Evolutionary conservation across 2,888 invertebrate genomes (phyloP).

Genomic region (Heliconius ethilla): DNA sequence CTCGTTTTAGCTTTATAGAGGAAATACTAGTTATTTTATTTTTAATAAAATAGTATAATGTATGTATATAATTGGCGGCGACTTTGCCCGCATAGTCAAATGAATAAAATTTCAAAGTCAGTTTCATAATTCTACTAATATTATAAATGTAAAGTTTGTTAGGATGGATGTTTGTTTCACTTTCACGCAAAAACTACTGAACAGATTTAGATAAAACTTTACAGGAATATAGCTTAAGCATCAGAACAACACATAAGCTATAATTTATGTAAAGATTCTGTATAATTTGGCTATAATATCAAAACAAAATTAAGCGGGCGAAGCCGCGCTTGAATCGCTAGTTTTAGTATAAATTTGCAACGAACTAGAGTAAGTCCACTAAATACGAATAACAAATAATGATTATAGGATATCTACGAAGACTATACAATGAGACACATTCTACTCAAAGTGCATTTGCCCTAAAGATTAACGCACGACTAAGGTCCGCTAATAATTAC

Average conservation of each 20-base stretch:
- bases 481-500: neutral
- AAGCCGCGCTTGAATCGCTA: too few relatives aligned
- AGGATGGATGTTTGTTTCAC: too few relatives aligned
- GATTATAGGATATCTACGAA: slow-evolving; percentile 61
- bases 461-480: neutral
- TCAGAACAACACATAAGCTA: too few relatives aligned
- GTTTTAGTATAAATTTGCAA: slow-evolving; percentile 18
- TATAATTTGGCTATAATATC: too few relatives aligned
- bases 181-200: too few relatives aligned
- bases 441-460: slow-evolving; percentile 18
- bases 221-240: too few relatives aligned
- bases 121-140: too few relatives aligned
- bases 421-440: slow-evolving; percentile 54
- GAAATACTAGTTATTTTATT: neutral
- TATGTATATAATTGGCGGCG: neutral
- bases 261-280: too few relatives aligned
- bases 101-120: neutral
- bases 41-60: neutral
- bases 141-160: too few relatives aligned
- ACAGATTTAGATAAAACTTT: too few relatives aligned
- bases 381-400: slow-evolving; percentile 49
- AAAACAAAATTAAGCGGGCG: too few relatives aligned
- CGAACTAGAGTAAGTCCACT: slow-evolving; percentile 44
- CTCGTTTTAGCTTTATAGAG: neutral
- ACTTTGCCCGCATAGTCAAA: neutral